Base-by-base conservation (phyloP, 2,888 invertebrate species). In the Philonicus albiceps region DNA sequence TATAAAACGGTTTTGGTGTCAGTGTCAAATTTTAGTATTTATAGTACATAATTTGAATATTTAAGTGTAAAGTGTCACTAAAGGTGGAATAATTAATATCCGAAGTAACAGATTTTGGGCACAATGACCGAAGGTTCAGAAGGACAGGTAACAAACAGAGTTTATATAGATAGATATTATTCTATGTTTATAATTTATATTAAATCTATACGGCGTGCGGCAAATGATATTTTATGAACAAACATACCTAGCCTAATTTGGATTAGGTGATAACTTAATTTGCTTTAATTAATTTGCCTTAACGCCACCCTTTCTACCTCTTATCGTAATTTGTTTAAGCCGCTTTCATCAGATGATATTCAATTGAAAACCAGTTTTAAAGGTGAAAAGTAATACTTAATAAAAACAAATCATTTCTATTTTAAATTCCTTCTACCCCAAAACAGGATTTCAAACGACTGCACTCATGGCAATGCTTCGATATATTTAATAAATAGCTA, bases 101-200 rank as follows among this genome's bases (percentile, higher is more conserved):
- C 11, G 8, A 27, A 73, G 80, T 53, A 80, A 80, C 16, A 53
- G 19, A 16, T 80, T 8, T 49, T 55, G 49, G 55, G 37, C 55
- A 64, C 31, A 49, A 81, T 81, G 81, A 81, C 81, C 31, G 81
- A 81, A 81, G 55, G 81, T 55, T 81, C 55, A 1, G 81, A 81
- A 81, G 64, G 19, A 27, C 81, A 81, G 55, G 81, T 81, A 81
- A 43, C 16, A 16, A 43, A 34, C 2, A 6, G 1, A 43, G 13
- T 76, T 76, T 76, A 43, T 40, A 34, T 43, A 43, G n/a, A n/a
- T 43, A 3, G 3, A 43, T 73, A 27, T 27, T 27, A 30, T 73
- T 64, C 11, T n/a, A n/a, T 64, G 2, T 27, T 64, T 22, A 8
- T 19, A 22, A 8, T 64, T 27, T 22, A 22, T 8, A 19, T 22